Percentiles rank a stretch among this genome's conserved stretches.
Conservation (phyloP, 2,797 vertebrate species). For the Miopithecus talapoin region DNA sequence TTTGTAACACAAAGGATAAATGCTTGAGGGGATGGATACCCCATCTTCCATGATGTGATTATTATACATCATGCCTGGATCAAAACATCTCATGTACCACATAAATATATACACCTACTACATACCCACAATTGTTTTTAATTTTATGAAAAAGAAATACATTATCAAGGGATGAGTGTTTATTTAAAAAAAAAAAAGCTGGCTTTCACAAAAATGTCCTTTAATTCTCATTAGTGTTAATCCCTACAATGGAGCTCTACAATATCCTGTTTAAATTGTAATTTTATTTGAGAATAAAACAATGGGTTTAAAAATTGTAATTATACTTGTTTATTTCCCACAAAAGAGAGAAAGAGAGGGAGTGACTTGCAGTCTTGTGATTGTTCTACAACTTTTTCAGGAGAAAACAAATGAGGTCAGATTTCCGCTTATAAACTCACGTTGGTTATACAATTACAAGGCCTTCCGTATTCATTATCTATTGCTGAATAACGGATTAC, state of each 20-base stretch:
- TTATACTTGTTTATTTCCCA: slow-evolving; percentile 24
- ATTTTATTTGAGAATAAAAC: slow-evolving; percentile 1
- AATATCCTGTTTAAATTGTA: slow-evolving; percentile 64
- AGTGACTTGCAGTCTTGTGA: background rate
- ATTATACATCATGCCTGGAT: background rate
- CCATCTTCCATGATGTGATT: background rate
- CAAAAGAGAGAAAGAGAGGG: background rate
- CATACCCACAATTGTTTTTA: background rate
- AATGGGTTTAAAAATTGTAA: slow-evolving; percentile 31
- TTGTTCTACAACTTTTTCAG: slow-evolving; percentile 57
- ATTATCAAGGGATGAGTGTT: slow-evolving; percentile 54
- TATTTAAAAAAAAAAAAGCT: slow-evolving; percentile 38
- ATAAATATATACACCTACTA: background rate
- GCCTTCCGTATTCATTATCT: slow-evolving; percentile 22
- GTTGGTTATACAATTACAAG: slow-evolving; percentile 28
- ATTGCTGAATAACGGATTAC: slow-evolving; percentile 16
- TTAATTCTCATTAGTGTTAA: slow-evolving; percentile 69
- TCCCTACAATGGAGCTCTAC: slow-evolving; percentile 41
- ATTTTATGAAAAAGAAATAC: slow-evolving; percentile 11
- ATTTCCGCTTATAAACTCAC: slow-evolving; percentile 26
- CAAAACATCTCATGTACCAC: background rate
- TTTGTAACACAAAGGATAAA: background rate
- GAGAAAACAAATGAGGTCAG: slow-evolving; percentile 45
- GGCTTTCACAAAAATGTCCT: slow-evolving; percentile 43
- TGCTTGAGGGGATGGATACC: background rate